These are phyloP conservation scores for Micromys minutus DNA, from an alignment of 2,113 vertebrate genomes.

Conservation along the genomic window DNA sequence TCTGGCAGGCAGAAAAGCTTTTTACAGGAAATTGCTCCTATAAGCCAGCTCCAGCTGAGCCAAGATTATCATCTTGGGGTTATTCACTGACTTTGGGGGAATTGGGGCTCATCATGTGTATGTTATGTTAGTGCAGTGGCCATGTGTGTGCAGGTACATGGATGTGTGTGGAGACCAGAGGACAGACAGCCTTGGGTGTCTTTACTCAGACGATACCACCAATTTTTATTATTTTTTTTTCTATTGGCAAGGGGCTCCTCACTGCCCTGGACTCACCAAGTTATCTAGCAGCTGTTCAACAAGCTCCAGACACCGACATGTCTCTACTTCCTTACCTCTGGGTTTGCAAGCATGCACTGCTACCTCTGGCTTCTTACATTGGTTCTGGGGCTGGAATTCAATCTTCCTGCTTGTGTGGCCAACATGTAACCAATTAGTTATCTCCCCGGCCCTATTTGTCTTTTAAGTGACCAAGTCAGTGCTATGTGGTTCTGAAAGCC, in stretches of 20 bases:
- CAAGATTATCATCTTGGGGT: background rate
- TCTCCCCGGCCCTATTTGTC: background rate
- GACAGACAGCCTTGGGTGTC: background rate
- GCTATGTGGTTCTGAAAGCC: background rate
- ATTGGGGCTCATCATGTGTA: background rate
- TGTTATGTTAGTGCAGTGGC: background rate
- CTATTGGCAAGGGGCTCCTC: background rate
- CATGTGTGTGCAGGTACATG: background rate
- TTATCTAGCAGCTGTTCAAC: background rate
- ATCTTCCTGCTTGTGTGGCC: too few species aligned
- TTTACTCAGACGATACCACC: background rate
- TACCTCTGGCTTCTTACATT: too few species aligned
- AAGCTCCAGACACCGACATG: background rate
- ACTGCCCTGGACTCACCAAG: background rate
- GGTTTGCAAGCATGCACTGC: background rate
- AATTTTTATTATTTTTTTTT: background rate
- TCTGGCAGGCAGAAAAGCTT: background rate
- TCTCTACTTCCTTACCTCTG: background rate
- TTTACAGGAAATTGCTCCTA: background rate
- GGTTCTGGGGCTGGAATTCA: background rate
- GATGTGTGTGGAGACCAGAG: background rate
- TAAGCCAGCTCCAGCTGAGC: background rate
- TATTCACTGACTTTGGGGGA: background rate
- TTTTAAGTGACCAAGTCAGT: background rate
- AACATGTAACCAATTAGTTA: too few species aligned